These are phyloP conservation scores for Montipora sp. DNA, from an alignment of 64 coral and sea anemone genomes.

Conservation along the genomic window DNA sequence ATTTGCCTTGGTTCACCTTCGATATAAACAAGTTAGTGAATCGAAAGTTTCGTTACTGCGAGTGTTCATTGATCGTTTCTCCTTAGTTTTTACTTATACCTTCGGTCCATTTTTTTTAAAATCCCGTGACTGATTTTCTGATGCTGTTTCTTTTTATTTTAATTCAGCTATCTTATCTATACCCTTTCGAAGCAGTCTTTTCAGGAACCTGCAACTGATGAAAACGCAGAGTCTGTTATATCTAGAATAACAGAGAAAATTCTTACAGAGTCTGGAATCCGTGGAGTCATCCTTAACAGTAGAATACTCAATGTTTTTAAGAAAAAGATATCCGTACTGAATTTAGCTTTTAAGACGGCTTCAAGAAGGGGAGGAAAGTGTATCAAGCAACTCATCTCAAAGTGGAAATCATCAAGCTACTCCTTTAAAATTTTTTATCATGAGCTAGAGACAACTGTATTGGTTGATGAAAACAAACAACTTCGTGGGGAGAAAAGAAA, in stretches of 20 bases:
- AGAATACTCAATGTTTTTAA: constrained; percentile 11
- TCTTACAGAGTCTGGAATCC: constrained; percentile 5
- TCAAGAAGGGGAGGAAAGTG: not conserved
- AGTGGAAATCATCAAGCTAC: not conserved
- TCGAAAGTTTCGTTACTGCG: no score
- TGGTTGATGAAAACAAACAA: not conserved
- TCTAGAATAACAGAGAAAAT: not conserved
- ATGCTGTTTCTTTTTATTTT: not conserved
- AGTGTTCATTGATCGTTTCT: no score
- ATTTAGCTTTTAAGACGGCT: not conserved
- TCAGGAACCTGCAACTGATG: not conserved
- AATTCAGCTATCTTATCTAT: not conserved
- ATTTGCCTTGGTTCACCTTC: constrained; percentile 11
- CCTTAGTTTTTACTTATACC: no score
- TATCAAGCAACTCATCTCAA: not conserved
- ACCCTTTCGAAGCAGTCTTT: not conserved
- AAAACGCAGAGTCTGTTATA: not conserved
- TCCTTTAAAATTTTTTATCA: constrained; percentile 24
- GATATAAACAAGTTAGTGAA: constrained; percentile 36
- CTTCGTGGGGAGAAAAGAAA: not conserved
- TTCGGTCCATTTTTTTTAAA: not conserved
- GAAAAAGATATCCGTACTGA: not conserved
- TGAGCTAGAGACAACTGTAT: not conserved
- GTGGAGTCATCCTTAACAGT: not conserved
- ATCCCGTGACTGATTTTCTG: no score